A percentile compares a stretch with the other conserved stretches of the same genome.
phyloP scores from a whole-genome alignment of 2,888 invertebrate genomes.

The Rhingia campestris region DNA sequence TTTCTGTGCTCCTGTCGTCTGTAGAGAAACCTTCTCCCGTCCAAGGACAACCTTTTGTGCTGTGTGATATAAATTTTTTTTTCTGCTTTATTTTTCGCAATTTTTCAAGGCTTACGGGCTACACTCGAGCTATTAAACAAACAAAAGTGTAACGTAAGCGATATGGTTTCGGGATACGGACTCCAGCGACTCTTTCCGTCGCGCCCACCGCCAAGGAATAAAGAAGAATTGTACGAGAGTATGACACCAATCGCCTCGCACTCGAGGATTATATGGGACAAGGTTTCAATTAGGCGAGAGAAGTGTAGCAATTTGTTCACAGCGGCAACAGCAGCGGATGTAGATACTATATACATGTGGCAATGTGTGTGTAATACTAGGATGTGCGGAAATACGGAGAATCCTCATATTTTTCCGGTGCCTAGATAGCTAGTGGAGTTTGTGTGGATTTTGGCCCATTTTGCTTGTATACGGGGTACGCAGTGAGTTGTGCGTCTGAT shows the following conservation, averaged over 20 bases:
- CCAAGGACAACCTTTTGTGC: constrained; percentile 34
- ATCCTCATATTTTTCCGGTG: constrained; percentile 33
- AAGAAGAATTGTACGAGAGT: constrained; percentile 27
- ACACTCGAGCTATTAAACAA: constrained; percentile 32
- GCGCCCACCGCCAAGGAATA: constrained; percentile 35
- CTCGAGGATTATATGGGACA: constrained; percentile 71
- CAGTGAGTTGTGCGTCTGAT: constrained; percentile 65
- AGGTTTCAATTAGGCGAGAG: constrained; percentile 71
- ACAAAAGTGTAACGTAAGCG: constrained; percentile 29
- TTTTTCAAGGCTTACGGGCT: constrained; percentile 32
- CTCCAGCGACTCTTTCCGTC: constrained; percentile 5
- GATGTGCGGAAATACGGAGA: constrained; percentile 28
- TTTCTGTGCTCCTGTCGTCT: not conserved
- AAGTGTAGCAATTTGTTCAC: constrained; percentile 70
- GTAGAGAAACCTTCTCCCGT: not conserved
- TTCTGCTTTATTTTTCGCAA: constrained; percentile 14
- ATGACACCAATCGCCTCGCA: constrained; percentile 47
- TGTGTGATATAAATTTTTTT: not conserved
- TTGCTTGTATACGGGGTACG: constrained; percentile 16
- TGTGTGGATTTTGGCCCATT: constrained; percentile 6
- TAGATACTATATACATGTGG: constrained; percentile 20
- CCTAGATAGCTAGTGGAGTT: not conserved
- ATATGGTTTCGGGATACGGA: constrained; percentile 8
- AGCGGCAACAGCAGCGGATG: constrained; percentile 59
- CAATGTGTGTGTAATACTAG: constrained; percentile 4